phyloP scores from a whole-genome alignment of 2,888 invertebrate species.

The Gnatocerus cornutus region DNA sequence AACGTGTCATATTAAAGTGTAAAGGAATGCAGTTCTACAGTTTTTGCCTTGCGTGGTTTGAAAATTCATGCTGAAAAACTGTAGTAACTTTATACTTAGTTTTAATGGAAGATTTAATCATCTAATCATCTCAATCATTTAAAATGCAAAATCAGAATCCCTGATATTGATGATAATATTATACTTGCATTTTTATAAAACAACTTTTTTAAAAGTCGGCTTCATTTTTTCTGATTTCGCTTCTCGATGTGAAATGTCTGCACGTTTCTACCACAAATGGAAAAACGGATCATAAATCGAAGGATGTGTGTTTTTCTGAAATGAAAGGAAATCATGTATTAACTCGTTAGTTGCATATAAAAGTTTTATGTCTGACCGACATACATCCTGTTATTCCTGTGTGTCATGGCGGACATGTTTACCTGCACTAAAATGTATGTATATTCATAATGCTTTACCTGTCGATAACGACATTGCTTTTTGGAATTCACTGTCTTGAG shows the following conservation, averaged over 20 bases:
- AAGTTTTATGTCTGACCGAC: conserved; percentile 49
- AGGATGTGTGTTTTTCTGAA: conserved; percentile 40
- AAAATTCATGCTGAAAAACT: neutral
- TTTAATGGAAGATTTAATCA: conserved; percentile 2
- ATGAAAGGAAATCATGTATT: conserved; percentile 50
- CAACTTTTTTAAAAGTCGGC: too few species aligned
- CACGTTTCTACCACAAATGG: conserved; percentile 3
- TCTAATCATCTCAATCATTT: neutral
- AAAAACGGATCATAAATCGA: conserved; percentile 25
- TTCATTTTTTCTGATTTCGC: too few species aligned
- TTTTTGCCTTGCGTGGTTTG: neutral
- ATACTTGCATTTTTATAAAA: too few species aligned
- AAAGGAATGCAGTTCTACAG: neutral
- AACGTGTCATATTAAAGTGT: neutral
- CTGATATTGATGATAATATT: neutral
- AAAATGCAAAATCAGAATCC: neutral
- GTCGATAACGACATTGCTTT: too few species aligned
- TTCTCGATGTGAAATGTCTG: too few species aligned
- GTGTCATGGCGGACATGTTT: conserved; percentile 46
- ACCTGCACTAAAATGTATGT: conserved; percentile 45
- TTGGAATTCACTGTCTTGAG: too few species aligned
- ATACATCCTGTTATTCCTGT: conserved; percentile 50
- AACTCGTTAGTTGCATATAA: conserved; percentile 49
- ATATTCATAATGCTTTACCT: conserved; percentile 47
- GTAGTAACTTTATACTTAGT: neutral